A percentile compares a stretch with the other conserved stretches of the same genome.
phyloP scores from a whole-genome alignment of 2,113 vertebrate genomes.

The Sorex araneus region DNA sequence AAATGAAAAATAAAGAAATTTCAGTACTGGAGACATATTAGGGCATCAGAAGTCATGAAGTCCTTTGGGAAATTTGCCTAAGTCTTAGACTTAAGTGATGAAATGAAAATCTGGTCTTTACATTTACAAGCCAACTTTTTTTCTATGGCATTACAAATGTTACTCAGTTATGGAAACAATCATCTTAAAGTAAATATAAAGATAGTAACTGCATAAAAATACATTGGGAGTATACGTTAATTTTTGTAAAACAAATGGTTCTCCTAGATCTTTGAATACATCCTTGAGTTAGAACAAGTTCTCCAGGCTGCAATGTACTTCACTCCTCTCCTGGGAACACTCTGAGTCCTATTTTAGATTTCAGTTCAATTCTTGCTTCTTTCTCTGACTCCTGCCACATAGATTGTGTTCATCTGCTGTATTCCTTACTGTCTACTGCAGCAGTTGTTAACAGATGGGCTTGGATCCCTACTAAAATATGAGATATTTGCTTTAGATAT shows the following conservation, averaged over 20 bases:
- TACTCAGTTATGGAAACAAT: constrained; percentile 12
- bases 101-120: constrained; percentile 37
- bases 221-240: background rate
- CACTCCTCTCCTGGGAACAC: background rate
- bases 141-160: background rate
- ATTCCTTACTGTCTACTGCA: background rate
- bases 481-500: background rate
- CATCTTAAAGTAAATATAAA: constrained; percentile 43
- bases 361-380: background rate
- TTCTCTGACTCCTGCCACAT: background rate
- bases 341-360: background rate
- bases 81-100: background rate
- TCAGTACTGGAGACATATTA: background rate
- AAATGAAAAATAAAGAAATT: background rate
- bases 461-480: background rate
- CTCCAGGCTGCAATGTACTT: background rate
- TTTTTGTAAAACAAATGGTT: background rate
- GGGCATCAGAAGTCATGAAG: background rate
- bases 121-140: background rate
- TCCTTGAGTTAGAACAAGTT: background rate
- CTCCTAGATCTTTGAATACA: background rate
- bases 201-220: background rate
- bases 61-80: constrained; percentile 33
- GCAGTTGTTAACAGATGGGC: background rate
- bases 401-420: background rate